Evolutionary conservation across 2,797 vertebrate species (phyloP).

Genomic region (Tokudaia muenninki): DNA sequence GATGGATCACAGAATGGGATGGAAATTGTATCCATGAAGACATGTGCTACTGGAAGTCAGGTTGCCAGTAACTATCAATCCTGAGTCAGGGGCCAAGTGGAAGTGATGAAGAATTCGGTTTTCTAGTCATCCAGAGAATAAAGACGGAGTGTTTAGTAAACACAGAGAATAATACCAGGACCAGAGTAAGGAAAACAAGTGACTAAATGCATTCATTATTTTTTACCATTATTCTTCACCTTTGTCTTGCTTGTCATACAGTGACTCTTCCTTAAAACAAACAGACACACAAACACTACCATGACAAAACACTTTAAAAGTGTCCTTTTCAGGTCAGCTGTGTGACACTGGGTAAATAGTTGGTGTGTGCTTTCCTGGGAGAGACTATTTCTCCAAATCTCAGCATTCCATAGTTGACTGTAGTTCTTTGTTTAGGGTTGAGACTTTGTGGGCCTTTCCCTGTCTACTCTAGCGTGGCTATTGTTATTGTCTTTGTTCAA

Average conservation of each 20-base stretch:
- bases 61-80: neutral
- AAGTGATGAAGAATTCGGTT: neutral
- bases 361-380: too few relatives aligned
- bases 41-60: neutral
- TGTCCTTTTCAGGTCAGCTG: neutral
- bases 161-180: neutral
- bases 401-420: neutral
- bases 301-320: neutral
- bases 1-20: neutral
- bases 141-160: neutral
- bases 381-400: neutral
- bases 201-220: neutral
- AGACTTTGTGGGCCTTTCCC: neutral
- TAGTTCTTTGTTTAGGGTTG: neutral
- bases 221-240: neutral
- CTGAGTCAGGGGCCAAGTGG: neutral
- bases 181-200: neutral
- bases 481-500: neutral
- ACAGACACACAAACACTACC: neutral
- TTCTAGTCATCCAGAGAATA: neutral
- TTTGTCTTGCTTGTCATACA: neutral
- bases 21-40: neutral
- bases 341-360: neutral
- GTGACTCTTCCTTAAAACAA: neutral
- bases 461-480: neutral